Conservation (phyloP, 1,140 invertebrate species). For the Melanaphis sacchari region DNA sequence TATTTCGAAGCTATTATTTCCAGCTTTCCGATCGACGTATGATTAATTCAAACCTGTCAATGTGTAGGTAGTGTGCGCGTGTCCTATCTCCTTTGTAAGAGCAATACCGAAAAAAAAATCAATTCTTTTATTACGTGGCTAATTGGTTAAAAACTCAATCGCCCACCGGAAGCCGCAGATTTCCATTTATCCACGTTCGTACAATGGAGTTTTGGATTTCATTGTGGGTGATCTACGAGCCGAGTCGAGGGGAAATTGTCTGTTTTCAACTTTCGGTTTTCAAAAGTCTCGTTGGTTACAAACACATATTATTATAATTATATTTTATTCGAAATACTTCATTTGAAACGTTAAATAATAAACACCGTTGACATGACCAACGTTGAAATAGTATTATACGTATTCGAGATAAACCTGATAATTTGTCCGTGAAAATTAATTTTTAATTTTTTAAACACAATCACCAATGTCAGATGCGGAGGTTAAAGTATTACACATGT, state of each 20-base stretch:
- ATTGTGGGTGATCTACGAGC: neutral
- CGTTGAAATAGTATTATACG: conserved; percentile 13
- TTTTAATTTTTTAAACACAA: neutral
- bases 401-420: neutral
- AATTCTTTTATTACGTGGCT: conserved; percentile 1
- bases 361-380: neutral
- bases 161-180: conserved; percentile 4
- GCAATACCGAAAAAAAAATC: neutral
- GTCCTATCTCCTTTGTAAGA: neutral
- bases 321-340: neutral
- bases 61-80: neutral
- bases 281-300: neutral
- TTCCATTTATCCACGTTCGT: neutral
- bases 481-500: neutral
- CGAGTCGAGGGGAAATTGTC: conserved; percentile 1
- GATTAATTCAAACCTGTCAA: conserved; percentile 44
- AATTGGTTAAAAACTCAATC: conserved; percentile 32
- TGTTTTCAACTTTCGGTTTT: neutral
- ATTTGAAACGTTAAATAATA: neutral
- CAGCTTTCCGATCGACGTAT: neutral
- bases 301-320: neutral
- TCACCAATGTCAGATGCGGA: neutral
- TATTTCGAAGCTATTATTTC: neutral
- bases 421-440: neutral
- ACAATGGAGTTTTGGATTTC: conserved; percentile 14